These are phyloP conservation scores for Romanomermis culicivorax DNA, from an alignment of 2,888 invertebrate species.

Conservation along the genomic window DNA sequence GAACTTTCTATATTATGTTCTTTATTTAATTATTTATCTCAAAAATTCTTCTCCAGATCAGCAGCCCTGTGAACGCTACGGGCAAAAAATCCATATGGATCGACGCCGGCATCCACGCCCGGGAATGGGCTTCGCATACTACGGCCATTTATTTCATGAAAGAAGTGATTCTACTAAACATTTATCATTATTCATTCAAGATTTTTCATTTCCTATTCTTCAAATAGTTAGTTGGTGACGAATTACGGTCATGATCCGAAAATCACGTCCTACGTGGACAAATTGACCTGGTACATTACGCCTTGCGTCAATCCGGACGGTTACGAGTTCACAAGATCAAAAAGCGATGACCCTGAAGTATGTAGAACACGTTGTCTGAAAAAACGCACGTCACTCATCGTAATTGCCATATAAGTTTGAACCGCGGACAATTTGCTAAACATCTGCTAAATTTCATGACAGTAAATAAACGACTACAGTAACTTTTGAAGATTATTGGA, in stretches of 20 bases:
- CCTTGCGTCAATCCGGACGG: slow-evolving; percentile 22
- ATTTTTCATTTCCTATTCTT: no score
- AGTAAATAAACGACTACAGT: no score
- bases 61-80: not conserved
- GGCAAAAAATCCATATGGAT: slow-evolving; percentile 24
- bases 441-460: no score
- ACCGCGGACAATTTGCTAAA: no score
- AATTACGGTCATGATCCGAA: not conserved
- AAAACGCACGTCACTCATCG: no score
- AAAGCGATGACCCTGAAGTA: slow-evolving; percentile 18
- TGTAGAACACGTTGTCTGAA: no score
- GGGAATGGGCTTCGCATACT: slow-evolving; percentile 27
- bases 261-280: not conserved
- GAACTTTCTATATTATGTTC: no score
- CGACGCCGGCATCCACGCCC: slow-evolving; percentile 24
- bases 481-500: no score
- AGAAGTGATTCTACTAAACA: slow-evolving; percentile 14
- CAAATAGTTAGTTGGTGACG: not conserved
- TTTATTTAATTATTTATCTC: no score
- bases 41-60: no score
- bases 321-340: slow-evolving; percentile 24
- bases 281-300: not conserved
- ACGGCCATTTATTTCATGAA: slow-evolving; percentile 27
- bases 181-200: no score
- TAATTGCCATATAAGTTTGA: no score